A percentile compares a stretch with the other conserved stretches of the same genome.
Evolutionary conservation across 2,113 vertebrate genomes (phyloP).

Genomic region (Setophaga kirtlandii): DNA sequence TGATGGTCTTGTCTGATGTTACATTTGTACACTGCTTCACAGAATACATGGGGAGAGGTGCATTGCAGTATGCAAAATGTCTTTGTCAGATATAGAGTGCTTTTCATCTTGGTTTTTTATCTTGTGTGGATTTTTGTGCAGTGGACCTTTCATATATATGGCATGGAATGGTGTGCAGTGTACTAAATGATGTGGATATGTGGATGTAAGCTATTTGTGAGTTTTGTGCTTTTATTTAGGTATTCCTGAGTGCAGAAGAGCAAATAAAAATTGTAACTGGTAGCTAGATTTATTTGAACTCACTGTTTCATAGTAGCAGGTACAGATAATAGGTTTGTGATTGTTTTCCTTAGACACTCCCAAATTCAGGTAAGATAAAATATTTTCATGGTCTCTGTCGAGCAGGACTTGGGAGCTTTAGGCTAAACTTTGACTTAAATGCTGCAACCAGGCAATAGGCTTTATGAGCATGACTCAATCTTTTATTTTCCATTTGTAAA

Average conservation of each 20-base stretch:
- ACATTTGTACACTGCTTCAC: neutral
- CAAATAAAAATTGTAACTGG: neutral
- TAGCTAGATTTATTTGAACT: neutral
- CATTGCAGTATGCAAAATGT: constrained; percentile 8
- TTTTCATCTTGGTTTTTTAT: constrained; percentile 24
- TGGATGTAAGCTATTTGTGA: constrained; percentile 9
- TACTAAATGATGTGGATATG: constrained; percentile 13
- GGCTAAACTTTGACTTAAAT: neutral
- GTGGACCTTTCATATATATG: constrained; percentile 10
- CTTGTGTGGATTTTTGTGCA: constrained; percentile 12
- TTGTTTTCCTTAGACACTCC: neutral
- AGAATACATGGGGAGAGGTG: constrained; percentile 15
- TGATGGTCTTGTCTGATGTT: constrained; percentile 27
- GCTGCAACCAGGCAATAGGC: neutral
- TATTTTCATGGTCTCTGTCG: neutral
- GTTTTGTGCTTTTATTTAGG: neutral
- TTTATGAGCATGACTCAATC: neutral
- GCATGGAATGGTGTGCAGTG: neutral
- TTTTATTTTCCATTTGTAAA: neutral
- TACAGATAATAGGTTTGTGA: neutral
- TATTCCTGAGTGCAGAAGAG: neutral
- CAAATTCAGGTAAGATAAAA: neutral
- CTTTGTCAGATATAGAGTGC: constrained; percentile 6
- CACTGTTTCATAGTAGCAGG: neutral
- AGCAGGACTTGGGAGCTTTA: neutral